Base-by-base conservation (phyloP, 2,888 invertebrate species). In the Sesamia inferens region DNA sequence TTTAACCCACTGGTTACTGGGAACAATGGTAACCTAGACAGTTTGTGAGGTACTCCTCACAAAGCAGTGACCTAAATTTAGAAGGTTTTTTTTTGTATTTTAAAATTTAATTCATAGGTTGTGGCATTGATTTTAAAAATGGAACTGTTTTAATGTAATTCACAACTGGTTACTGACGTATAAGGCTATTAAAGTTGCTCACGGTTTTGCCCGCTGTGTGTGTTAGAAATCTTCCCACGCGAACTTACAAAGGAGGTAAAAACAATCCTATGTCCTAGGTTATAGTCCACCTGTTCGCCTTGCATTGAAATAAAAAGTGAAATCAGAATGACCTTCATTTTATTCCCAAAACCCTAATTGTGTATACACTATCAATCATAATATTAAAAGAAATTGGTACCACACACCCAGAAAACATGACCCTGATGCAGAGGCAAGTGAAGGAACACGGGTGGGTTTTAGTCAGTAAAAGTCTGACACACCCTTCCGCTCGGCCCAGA, bases 1-100 rank as follows among this genome's bases (percentile, higher is more conserved):
- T 82, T 82, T 6, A 66, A 66, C 55, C 59, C 63, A 67, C 61
- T 63, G 68, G 24, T 42, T 31, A 31, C 51, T 62, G 42, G 24
- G 22, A 65, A 58, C 66, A 13, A 13, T 67, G 19, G 39, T 61
- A 66, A 72, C 68, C 51, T 61, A 76, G 69, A 16, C 55, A 6
- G 31, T 39, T 66, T 42, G 61, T 47, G 14, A 48, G 51, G 22
- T 57, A 1, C 19, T n/a, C n/a, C n/a, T n/a, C n/a, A n/a, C n/a
- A n/a, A n/a, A 51, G 54, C 51, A 76, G 62, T 81, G 13, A 19
- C 63, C n/a, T 61, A 5, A 14, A 19, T 57, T 11, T 48, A 1
- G 3, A 16, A 70, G 24, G 7, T 16, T 31, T 19, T 31, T 19
- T 54, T 62, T 31, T 31, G n/a, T 65, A 7, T 13, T 11, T n/a